Evolutionary conservation across 2,113 vertebrate genomes (phyloP).

Genomic region (Lonchura striata): DNA sequence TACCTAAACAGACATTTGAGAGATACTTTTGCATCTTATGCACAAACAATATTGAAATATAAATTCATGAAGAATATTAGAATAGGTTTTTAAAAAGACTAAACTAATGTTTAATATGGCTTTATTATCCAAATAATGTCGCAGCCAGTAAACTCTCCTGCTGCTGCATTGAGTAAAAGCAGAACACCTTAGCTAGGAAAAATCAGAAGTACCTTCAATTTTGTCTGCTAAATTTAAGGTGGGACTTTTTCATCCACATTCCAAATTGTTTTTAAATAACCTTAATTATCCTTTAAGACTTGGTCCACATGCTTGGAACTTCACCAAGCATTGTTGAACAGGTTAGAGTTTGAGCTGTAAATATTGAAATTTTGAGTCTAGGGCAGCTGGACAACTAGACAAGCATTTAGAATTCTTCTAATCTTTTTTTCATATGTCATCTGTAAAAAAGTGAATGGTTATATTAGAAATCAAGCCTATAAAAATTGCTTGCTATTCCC

Average conservation of each 20-base stretch:
- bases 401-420: not conserved
- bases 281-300: not conserved
- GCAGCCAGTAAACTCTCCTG: not conserved
- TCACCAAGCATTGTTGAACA: not conserved
- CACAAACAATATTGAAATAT: not conserved
- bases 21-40: not conserved
- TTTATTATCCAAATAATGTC: not conserved
- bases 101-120: not conserved
- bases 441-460: not conserved
- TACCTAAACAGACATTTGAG: not conserved
- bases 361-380: not conserved
- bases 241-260: not conserved
- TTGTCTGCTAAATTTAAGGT: not conserved
- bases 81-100: not conserved
- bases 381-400: not conserved
- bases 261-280: not conserved
- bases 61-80: not conserved
- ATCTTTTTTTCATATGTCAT: not conserved
- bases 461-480: not conserved
- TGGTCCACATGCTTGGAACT: not conserved
- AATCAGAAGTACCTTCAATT: not conserved
- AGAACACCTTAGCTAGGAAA: not conserved
- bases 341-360: not conserved
- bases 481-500: not conserved
- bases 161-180: not conserved